A percentile compares a stretch with the other conserved stretches of the same genome.
Evolutionary conservation across 2,113 vertebrate genomes (phyloP).

Genomic region (Oplegnathus fasciatus): DNA sequence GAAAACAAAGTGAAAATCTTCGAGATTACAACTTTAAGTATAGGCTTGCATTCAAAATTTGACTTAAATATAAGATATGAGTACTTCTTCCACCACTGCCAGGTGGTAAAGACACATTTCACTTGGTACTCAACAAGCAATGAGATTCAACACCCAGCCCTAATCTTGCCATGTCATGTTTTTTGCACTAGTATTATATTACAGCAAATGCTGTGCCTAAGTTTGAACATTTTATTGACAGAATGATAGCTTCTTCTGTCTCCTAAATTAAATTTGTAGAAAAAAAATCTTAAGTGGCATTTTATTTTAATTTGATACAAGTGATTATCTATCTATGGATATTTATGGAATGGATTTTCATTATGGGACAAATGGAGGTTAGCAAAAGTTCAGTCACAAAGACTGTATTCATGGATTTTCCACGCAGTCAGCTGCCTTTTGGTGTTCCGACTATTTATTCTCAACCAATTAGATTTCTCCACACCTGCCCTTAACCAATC

Average conservation of each 20-base stretch:
- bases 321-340: neutral
- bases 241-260: neutral
- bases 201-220: neutral
- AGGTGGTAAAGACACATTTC: no score
- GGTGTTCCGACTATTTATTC: constrained; percentile 4
- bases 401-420: constrained; percentile 11
- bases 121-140: no score
- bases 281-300: neutral
- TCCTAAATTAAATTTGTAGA: neutral
- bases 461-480: constrained; percentile 1
- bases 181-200: constrained; percentile 3
- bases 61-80: no score
- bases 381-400: constrained; percentile 6
- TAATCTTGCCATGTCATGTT: neutral
- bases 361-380: constrained; percentile 5
- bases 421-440: constrained; percentile 18
- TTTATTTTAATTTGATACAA: neutral
- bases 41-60: no score
- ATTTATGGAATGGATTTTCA: no score
- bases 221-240: neutral
- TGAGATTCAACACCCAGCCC: neutral
- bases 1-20: no score
- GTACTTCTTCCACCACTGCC: no score
- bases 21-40: no score
- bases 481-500: constrained; percentile 12